phyloP scores from a whole-genome alignment of 2,797 vertebrate genomes.

The Rhodeus uyekii region DNA sequence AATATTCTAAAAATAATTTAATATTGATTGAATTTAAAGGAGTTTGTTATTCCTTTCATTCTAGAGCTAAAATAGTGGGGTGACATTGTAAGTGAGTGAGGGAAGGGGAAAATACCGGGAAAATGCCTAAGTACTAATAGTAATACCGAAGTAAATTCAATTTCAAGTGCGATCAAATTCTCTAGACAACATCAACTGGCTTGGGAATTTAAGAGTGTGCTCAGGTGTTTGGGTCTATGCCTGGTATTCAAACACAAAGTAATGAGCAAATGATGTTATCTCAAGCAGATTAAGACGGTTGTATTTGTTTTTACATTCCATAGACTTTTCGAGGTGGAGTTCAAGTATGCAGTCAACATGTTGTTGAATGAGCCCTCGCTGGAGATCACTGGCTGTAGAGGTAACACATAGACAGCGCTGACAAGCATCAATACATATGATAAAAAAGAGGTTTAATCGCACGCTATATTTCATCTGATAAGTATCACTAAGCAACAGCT shows the following conservation, averaged over 20 bases:
- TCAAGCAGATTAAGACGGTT: constrained; percentile 16
- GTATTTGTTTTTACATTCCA: constrained; percentile 23
- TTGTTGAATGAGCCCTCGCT: constrained; percentile 22
- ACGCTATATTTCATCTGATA: not conserved
- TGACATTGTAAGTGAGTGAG: not conserved
- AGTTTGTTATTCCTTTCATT: not conserved
- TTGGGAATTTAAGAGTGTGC: constrained; percentile 54
- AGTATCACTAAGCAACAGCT: constrained; percentile 4
- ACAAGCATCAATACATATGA: not conserved
- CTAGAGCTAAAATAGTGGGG: no score
- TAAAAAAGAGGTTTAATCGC: constrained; percentile 30
- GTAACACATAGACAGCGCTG: constrained; percentile 13
- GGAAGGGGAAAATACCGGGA: no score
- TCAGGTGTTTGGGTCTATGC: constrained; percentile 71
- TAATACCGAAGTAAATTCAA: constrained; percentile 23
- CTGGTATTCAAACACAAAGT: constrained; percentile 59
- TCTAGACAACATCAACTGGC: constrained; percentile 60
- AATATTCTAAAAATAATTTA: no score
- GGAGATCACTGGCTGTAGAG: constrained; percentile 1
- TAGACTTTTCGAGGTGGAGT: constrained; percentile 6
- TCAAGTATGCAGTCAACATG: constrained; percentile 29
- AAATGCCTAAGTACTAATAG: no score
- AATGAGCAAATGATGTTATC: constrained; percentile 41
- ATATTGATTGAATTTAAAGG: not conserved
- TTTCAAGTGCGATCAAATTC: constrained; percentile 32